Evolutionary conservation across 2,888 invertebrate species (phyloP).

Genomic region (Cantharis flavilabris): DNA sequence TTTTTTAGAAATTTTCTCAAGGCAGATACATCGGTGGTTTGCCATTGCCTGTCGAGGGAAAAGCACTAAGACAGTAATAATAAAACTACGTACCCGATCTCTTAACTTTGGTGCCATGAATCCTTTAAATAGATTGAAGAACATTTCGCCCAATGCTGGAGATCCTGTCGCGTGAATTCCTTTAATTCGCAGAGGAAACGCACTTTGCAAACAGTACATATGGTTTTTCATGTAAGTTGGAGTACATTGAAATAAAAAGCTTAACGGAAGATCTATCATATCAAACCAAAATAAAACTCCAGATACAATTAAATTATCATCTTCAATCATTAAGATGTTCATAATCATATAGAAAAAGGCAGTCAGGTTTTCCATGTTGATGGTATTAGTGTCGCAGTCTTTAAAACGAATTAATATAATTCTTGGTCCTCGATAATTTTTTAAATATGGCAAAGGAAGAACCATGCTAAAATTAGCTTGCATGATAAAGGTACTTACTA

Average conservation of each 20-base stretch:
- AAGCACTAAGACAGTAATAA: neutral
- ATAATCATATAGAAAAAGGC: neutral
- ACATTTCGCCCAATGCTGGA: neutral
- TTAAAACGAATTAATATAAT: neutral
- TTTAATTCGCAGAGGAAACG: neutral
- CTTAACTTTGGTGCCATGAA: neutral
- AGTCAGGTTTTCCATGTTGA: neutral
- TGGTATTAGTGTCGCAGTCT: neutral
- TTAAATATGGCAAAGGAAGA: neutral
- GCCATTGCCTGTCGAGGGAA: too few relatives aligned
- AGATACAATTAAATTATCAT: neutral
- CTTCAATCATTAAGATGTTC: neutral
- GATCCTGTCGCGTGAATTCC: neutral
- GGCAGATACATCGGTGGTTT: too few relatives aligned
- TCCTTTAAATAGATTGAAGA: neutral
- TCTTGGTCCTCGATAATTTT: neutral
- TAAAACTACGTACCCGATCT: neutral
- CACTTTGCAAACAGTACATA: neutral
- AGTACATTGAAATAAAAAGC: neutral
- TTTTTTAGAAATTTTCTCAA: too few relatives aligned
- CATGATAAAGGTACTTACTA: too few relatives aligned
- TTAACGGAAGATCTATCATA: neutral
- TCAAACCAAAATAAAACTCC: neutral
- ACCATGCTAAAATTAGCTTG: neutral
- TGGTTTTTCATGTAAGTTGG: neutral